Conservation (phyloP, 2,797 vertebrate species). For the Eulemur rubriventer region DNA sequence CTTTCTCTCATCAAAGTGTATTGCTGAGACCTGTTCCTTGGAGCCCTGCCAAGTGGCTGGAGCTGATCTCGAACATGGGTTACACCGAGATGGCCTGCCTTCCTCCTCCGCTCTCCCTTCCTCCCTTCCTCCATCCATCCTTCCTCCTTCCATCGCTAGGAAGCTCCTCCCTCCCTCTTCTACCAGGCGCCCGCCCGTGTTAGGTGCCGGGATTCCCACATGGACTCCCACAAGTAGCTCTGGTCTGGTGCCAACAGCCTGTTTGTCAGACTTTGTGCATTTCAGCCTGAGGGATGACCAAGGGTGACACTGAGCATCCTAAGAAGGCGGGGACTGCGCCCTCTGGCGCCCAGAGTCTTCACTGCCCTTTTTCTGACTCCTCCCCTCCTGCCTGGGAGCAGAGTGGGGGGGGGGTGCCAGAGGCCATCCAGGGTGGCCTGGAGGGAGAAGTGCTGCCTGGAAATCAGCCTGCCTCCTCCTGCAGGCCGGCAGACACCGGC, state of each 20-base stretch:
- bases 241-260: too few relatives aligned
- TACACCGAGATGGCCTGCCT: too few relatives aligned
- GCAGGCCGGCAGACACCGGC: accelerated
- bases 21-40: not conserved
- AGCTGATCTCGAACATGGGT: not conserved
- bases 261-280: too few relatives aligned
- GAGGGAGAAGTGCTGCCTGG: not conserved
- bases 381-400: not conserved
- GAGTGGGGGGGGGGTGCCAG: too few relatives aligned
- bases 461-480: not conserved
- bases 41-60: constrained; percentile 13
- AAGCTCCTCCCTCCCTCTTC: accelerated
- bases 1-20: not conserved
- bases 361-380: not conserved
- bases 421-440: accelerated
- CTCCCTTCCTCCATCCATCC: too few relatives aligned
- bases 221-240: not conserved
- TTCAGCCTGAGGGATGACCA: not conserved
- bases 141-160: accelerated
- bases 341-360: accelerated
- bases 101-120: accelerated
- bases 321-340: not conserved
- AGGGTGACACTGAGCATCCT: not conserved
- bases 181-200: too few relatives aligned
- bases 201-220: not conserved